phyloP scores from a whole-genome alignment of 2,113 vertebrate genomes.

The Etheostoma cragini region DNA sequence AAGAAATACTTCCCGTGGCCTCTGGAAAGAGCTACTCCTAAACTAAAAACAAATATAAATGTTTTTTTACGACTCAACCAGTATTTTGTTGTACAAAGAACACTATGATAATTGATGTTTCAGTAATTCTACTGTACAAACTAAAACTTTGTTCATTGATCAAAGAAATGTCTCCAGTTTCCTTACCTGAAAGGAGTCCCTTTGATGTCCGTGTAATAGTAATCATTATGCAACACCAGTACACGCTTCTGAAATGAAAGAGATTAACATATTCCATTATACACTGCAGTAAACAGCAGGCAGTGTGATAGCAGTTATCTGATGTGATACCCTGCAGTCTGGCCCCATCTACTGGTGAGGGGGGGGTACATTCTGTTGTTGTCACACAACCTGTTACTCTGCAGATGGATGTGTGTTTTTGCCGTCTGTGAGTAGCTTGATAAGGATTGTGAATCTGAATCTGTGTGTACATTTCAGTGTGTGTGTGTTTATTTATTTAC shows the following conservation, averaged over 20 bases:
- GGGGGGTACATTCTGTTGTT: neutral
- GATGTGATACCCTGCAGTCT: slow-evolving; percentile 53
- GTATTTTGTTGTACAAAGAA: neutral
- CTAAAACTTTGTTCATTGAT: neutral
- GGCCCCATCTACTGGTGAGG: slow-evolving; percentile 75
- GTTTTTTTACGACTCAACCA: neutral
- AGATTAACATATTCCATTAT: slow-evolving; percentile 1
- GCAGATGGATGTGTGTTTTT: slow-evolving; percentile 5
- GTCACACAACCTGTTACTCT: neutral
- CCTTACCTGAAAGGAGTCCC: slow-evolving; percentile 98
- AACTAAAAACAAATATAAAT: slow-evolving; percentile 81
- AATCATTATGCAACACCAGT: slow-evolving; percentile 97
- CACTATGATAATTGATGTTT: neutral
- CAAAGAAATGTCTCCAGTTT: neutral
- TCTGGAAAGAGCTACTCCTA: slow-evolving; percentile 96
- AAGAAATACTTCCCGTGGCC: slow-evolving; percentile 98
- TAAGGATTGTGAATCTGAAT: slow-evolving; percentile 32
- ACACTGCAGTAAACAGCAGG: neutral
- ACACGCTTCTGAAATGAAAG: slow-evolving; percentile 92
- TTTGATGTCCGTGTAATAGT: slow-evolving; percentile 99
- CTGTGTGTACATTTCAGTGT: neutral
- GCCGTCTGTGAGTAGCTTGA: neutral
- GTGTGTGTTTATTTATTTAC: slow-evolving; percentile 29
- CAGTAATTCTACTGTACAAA: neutral
- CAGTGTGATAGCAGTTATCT: neutral